Evolutionary conservation across 2,113 vertebrate species (phyloP).

Genomic region (Serilophus lunatus): DNA sequence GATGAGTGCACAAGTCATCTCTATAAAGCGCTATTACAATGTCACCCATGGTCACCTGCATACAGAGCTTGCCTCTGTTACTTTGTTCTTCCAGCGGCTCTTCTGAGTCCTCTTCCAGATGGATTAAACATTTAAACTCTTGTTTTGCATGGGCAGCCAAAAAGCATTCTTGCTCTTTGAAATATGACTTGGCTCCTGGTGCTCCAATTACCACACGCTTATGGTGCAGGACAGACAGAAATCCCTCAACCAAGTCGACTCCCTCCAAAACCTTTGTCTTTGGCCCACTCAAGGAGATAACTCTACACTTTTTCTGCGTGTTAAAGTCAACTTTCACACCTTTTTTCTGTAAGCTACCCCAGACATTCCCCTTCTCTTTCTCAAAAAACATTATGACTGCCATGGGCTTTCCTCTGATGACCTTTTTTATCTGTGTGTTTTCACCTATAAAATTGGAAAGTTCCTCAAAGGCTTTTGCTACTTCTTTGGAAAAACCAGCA

Average conservation of each 20-base stretch:
- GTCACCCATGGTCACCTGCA: conserved; percentile 38
- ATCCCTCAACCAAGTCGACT: conserved; percentile 7
- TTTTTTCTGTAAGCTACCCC: conserved; percentile 8
- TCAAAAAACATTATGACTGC: conserved; percentile 71
- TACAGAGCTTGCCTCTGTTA: conserved; percentile 38
- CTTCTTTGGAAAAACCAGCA: conserved; percentile 69
- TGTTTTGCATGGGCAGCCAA: background rate
- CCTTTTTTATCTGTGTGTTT: conserved; percentile 69
- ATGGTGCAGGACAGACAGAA: conserved; percentile 47
- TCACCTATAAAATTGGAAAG: conserved; percentile 73
- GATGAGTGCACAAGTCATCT: conserved; percentile 75
- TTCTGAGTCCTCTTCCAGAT: conserved; percentile 64
- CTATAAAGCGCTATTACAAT: conserved; percentile 69
- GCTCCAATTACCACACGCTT: conserved; percentile 51
- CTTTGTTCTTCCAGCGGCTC: background rate
- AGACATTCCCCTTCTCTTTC: conserved; percentile 5
- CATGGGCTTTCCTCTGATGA: conserved; percentile 41
- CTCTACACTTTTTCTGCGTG: background rate
- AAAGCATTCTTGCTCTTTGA: conserved; percentile 59
- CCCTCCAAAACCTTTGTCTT: conserved; percentile 67
- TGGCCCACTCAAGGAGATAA: conserved; percentile 73
- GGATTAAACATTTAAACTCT: conserved; percentile 72
- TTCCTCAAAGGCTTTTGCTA: conserved; percentile 34
- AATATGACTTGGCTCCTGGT: conserved; percentile 76
- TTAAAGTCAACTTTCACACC: conserved; percentile 65